Base-by-base conservation (phyloP, 2,888 invertebrate genomes). In the Chydorus sphaericus region DNA sequence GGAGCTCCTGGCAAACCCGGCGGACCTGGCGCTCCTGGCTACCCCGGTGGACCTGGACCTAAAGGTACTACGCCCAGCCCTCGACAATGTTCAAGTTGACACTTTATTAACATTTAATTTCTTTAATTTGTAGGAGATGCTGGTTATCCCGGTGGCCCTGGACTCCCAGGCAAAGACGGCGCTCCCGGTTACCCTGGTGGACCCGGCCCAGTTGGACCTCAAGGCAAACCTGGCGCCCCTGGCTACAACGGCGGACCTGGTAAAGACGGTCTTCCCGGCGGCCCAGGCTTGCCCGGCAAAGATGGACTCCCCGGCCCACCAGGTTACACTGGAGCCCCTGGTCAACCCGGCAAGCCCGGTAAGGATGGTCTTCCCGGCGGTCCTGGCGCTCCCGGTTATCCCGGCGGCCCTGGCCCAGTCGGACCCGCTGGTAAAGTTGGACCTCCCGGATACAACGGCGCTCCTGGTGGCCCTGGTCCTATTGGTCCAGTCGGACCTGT, bases 331-430 rank as follows among this genome's bases (percentile, higher is more conserved):
- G 44, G 44, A 26, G 44, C 44, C 6, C 44, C 44, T 14, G 44
- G 44, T 20, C 7, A 6, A 5, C 23, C 23, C 14, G 44, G 44
- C 44, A 28, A 8, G 5, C 23, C 44, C 2, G 44, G 44, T 14
- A 44, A 44, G 5, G 44, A 44, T 6, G 44, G 44, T 44, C 26
- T 23, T 6, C 44, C 67, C 86, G 81, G 71, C 84, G 82, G 81
- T 86, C 87, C 68, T 83, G 82, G 66, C 87, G 86, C 66, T 86
- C 84, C 66, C 87, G 80, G 70, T 87, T 87, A 71, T 86, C 87
- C 64, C 85, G 81, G 72, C 87, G 82, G 69, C 85, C 85, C 70
- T 84, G 82, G 61, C 44, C 44, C 44, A 14, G 44, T 44, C 28
- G 44, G 44, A 23, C 44, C 44, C 11, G 16, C 14, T 26, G 75